Base-by-base conservation (phyloP, 2,888 invertebrate genomes). In the Epinotia brunnichana region DNA sequence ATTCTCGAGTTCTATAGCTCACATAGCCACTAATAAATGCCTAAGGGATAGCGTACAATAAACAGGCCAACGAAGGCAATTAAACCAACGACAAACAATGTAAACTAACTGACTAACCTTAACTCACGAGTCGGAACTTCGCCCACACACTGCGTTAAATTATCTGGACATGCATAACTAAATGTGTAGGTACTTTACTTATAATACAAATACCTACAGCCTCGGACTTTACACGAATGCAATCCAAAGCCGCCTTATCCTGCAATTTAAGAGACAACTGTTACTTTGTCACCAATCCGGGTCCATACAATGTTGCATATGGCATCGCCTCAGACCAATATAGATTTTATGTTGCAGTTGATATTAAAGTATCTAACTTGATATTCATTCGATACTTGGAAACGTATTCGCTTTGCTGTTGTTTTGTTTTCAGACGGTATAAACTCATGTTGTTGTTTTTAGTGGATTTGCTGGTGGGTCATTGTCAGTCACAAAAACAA, bases 181-280 rank as follows among this genome's bases (percentile, higher is more conserved):
- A 7, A 29, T 15, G n/a, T 19, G 9, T 24, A 29, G 2, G 15
- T 41, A 56, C 13, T 17, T 35, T 48, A 44, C 19, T 15, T n/a
- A 54, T 41, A 39, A 56, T 61, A 73, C 61, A 54, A 61, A 73
- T 61, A 75, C 71, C 57, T 68, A 70, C 70, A 63, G 39, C 56
- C 64, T 63, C 60, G 69, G 73, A 61, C 66, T 67, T 73, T 71
- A 66, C 57, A 56, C 29, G 54, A 78, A 76, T 77, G 76, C 68
- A 75, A 79, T 80, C 78, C 81, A 79, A 79, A 77, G 78, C 74
- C 76, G 78, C 76, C 82, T 87, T 85, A 88, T 85, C 83, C 80
- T 78, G 83, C 84, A 81, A 86, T 89, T 89, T 89, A 90, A 80
- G 87, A 84, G 88, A 87, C 89, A 87, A 77, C 78, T 61, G 76